Conservation (phyloP, 2,113 vertebrate species). For the Archilochus colubris region DNA sequence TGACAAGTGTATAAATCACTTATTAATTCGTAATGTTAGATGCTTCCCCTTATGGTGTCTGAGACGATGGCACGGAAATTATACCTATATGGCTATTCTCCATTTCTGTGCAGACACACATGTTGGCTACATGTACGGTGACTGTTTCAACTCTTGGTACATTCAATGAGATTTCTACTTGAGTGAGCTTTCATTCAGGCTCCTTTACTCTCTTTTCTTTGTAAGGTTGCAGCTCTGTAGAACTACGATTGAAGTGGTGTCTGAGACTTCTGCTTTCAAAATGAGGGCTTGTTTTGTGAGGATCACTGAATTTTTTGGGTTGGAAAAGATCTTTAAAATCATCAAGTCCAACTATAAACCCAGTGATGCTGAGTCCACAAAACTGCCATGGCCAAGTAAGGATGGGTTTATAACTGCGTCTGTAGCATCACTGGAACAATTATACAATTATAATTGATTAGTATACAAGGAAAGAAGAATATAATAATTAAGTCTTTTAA, state of each 20-base stretch:
- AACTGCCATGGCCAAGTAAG: background rate
- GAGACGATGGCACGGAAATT: background rate
- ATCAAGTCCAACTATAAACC: no score
- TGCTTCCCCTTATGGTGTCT: background rate
- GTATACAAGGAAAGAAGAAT: background rate
- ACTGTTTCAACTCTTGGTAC: background rate
- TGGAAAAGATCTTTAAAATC: no score
- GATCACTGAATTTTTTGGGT: no score
- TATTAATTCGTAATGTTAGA: constrained; percentile 15
- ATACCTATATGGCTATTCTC: background rate
- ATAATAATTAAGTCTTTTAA: background rate
- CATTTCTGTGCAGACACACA: accelerated
- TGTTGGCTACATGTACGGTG: background rate
- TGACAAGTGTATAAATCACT: constrained; percentile 62
- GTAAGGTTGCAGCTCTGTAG: background rate
- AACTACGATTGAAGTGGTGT: background rate
- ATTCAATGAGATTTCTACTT: background rate
- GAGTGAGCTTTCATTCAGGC: background rate
- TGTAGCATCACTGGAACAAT: background rate
- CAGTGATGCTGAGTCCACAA: no score
- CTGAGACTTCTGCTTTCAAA: background rate
- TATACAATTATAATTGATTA: background rate
- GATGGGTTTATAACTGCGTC: background rate
- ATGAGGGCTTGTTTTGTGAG: background rate
- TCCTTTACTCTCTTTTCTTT: background rate